Conservation (phyloP, 2,113 vertebrate genomes). For the Psilopsiagon aurifrons region DNA sequence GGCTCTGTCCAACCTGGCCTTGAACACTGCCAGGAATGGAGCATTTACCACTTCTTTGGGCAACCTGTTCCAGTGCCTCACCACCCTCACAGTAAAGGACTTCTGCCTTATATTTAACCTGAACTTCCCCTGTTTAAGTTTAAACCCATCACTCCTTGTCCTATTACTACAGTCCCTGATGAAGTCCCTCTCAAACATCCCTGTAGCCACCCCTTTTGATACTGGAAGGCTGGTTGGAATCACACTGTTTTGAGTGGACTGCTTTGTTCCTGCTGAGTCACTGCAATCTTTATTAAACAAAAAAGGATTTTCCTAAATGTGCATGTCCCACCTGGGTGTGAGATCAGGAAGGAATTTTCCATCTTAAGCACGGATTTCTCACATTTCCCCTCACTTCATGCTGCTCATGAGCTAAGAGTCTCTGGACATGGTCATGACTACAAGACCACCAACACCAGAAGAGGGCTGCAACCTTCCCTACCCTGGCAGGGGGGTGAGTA, state of each 20-base stretch:
- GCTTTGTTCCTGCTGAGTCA: neutral
- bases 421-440: neutral
- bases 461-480: neutral
- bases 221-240: neutral
- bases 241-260: neutral
- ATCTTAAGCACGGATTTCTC: too few species aligned
- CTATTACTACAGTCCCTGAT: neutral
- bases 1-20: neutral
- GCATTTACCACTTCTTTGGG: neutral
- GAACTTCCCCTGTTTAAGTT: neutral
- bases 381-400: neutral
- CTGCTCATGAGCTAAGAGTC: neutral
- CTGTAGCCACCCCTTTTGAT: neutral
- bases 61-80: neutral
- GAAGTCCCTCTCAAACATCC: neutral
- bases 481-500: rapidly evolving
- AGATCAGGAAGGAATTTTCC: neutral
- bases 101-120: neutral
- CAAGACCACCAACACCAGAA: neutral
- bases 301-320: rapidly evolving
- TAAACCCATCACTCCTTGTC: neutral
- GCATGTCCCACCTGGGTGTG: neutral
- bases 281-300: neutral
- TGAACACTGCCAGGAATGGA: neutral
- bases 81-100: neutral